Conservation (phyloP, 2,797 vertebrate genomes). For the Sebastes steindachneri region DNA sequence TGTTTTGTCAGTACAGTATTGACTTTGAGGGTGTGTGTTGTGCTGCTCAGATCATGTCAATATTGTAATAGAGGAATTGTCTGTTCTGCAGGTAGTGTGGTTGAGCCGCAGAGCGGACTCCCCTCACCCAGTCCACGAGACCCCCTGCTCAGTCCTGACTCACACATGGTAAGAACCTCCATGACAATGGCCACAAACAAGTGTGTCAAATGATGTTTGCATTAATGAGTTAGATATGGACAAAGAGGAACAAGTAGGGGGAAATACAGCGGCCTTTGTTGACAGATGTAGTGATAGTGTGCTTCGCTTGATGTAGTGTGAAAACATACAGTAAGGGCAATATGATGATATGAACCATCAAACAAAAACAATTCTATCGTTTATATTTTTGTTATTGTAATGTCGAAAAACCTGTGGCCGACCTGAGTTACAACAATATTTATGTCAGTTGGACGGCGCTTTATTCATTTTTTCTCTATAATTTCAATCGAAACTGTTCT, state of each 20-base stretch:
- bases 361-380: too few relatives aligned
- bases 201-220: neutral
- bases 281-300: neutral
- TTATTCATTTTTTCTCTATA: too few relatives aligned
- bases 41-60: neutral
- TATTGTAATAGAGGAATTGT: neutral
- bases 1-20: conserved; percentile 2
- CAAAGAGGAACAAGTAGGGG: too few relatives aligned
- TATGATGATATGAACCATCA: too few relatives aligned
- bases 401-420: too few relatives aligned
- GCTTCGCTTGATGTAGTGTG: neutral
- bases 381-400: too few relatives aligned
- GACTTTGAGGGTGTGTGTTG: conserved; percentile 11
- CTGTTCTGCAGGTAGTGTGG: conserved; percentile 54
- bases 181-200: neutral
- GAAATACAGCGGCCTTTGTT: neutral
- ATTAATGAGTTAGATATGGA: neutral
- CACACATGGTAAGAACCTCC: conserved; percentile 72
- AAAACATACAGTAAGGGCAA: rapidly evolving
- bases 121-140: conserved; percentile 53
- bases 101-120: conserved; percentile 60
- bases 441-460: too few relatives aligned
- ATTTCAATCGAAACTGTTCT: too few relatives aligned
- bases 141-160: conserved; percentile 53
- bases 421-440: too few relatives aligned